Evolutionary conservation across 1,140 invertebrate species (phyloP), one percentile per base, ranked within the genome.

Genomic region (Cherax quadricarinatus): DNA sequence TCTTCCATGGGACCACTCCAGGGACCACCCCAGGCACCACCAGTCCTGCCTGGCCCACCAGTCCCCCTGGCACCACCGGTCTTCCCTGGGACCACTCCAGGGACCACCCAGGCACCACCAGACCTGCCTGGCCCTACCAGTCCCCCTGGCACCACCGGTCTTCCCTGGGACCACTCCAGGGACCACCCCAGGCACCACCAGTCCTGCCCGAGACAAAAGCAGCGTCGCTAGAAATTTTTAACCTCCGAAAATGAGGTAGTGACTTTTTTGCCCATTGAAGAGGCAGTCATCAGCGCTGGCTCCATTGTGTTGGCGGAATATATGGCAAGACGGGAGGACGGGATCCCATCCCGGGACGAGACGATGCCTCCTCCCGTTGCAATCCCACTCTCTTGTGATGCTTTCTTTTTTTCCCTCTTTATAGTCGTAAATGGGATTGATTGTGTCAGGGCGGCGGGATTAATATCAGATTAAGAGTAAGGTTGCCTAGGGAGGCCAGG

Each of bases 151-250:
- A 12, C 66, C 18, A 21, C 66, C 21, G 66, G 14, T 70, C 14
- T 70, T 16, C 66, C 12, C 79, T 41, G 9, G 24, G 18, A 30
- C 24, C 24, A 18, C 79, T n/a, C 79, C 30, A 41, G 30, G 30
- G 30, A 41, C 30, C 2, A 41, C 0, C 66, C 12, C 79, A n/a
- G 9, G 24, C 5, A 30, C 24, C 24, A 18, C 79, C n/a, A 48
- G 82, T 60, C 82, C 21, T 16, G 2, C 51, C 82, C 53, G 53
- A 84, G 53, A 84, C 82, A 84, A 84, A 84, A 62, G 82, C 82
- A n/a, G 53, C 82, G 82, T 84, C 82, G 53, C 82, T 84, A 84
- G 82, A 84, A 41, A 84, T 84, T 84, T 84, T 84, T 84, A 84
- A 84, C 62, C 82, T 84, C 53, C 51, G 53, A 84, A 84, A 84